Percentiles rank a stretch among this genome's conserved stretches.
phyloP scores from a whole-genome alignment of 2,113 vertebrate species.

The Phrynosoma blainvillii region DNA sequence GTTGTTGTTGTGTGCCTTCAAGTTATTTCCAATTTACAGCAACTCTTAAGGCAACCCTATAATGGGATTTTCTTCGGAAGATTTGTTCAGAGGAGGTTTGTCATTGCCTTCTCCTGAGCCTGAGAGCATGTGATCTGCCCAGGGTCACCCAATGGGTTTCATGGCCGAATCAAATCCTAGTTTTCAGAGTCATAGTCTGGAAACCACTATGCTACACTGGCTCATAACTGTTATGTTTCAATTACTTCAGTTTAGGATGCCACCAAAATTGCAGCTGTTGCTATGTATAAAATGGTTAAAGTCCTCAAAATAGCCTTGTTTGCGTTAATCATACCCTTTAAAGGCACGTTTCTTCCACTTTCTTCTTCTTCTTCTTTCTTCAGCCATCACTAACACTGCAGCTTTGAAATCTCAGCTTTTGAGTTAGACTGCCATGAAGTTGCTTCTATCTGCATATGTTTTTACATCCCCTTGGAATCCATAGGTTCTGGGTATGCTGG shows the following conservation, averaged over 20 bases:
- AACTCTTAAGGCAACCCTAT: too few species aligned
- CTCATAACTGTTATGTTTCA: neutral
- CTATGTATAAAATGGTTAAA: neutral
- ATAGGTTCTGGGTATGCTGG: neutral
- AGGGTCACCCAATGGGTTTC: too few species aligned
- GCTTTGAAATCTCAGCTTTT: neutral
- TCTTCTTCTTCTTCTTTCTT: neutral
- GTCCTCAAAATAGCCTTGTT: conserved; percentile 1
- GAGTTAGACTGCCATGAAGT: neutral
- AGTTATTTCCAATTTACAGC: too few species aligned
- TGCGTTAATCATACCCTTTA: neutral
- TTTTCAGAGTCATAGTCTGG: too few species aligned
- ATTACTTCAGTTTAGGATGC: neutral
- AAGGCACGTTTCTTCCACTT: neutral
- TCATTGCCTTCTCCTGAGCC: too few species aligned
- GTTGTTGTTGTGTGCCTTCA: neutral
- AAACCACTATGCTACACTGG: too few species aligned
- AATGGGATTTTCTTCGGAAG: too few species aligned
- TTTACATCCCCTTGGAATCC: neutral
- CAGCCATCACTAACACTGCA: neutral
- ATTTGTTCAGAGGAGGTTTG: too few species aligned
- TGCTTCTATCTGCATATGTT: neutral
- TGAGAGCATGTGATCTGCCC: too few species aligned
- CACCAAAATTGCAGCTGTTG: conserved; percentile 10
- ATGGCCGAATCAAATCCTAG: too few species aligned